These are phyloP conservation scores for Rhagoletis zephyria DNA, from an alignment of 1,140 invertebrate genomes.

Conservation along the genomic window DNA sequence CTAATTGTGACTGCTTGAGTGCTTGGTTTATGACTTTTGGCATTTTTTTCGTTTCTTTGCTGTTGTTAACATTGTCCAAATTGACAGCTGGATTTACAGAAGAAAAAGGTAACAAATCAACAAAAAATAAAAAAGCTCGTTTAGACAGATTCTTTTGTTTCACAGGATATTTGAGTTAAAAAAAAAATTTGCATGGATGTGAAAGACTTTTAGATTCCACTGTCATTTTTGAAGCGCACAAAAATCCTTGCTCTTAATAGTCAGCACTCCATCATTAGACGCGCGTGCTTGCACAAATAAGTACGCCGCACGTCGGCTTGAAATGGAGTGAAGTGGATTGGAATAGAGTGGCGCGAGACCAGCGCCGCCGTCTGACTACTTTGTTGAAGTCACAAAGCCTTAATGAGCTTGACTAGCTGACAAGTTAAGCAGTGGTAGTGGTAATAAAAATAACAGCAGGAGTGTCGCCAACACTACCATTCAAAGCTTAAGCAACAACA, in stretches of 20 bases:
- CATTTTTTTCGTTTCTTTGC: not conserved
- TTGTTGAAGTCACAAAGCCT: not conserved
- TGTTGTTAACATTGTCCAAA: not conserved
- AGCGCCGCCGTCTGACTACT: not conserved
- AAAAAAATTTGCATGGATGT: slow-evolving; percentile 12
- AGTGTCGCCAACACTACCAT: slow-evolving; percentile 44
- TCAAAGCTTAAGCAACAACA: not conserved
- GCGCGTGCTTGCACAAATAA: not conserved
- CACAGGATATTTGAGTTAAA: not conserved
- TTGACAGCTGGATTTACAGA: not conserved
- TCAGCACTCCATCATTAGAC: not conserved
- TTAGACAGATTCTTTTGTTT: not conserved
- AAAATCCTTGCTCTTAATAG: not conserved
- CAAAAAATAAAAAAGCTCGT: slow-evolving; percentile 11
- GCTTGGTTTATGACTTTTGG: not conserved
- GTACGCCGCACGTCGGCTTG: not conserved
- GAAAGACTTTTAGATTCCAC: not conserved
- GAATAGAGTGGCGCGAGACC: slow-evolving; percentile 2
- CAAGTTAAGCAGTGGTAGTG: not conserved
- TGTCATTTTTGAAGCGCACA: not conserved
- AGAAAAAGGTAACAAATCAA: not conserved
- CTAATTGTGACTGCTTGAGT: slow-evolving; percentile 9
- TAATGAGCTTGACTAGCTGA: slow-evolving; percentile 41
- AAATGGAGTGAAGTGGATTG: slow-evolving; percentile 38
- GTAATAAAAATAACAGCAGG: slow-evolving; percentile 25